Conservation (phyloP, 1,140 invertebrate species). For the Sycophaga agraensis region DNA sequence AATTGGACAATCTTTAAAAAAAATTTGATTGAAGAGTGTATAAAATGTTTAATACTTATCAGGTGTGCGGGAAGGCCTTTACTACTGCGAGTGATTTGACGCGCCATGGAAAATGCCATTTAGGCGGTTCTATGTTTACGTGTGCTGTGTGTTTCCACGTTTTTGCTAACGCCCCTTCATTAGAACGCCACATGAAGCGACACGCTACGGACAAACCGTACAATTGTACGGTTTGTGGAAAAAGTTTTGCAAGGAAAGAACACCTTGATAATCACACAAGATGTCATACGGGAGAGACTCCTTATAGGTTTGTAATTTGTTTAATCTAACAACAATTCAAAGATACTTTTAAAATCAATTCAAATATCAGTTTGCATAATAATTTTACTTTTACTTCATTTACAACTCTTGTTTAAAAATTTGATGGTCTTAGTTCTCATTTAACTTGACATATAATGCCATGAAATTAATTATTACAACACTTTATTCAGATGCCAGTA, state of each 20-base stretch:
- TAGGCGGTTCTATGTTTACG: conserved; percentile 74
- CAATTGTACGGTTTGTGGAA: conserved; percentile 79
- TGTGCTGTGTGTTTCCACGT: conserved; percentile 74
- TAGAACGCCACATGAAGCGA: conserved; percentile 76
- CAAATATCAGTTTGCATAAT: too few species aligned
- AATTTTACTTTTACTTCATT: too few species aligned
- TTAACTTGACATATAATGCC: too few species aligned
- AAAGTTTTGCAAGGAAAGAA: conserved; percentile 84
- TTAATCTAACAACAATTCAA: background rate
- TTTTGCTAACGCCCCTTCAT: conserved; percentile 69
- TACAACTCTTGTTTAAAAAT: too few species aligned
- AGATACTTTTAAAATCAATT: too few species aligned
- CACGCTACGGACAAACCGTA: conserved; percentile 81
- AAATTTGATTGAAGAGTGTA: background rate
- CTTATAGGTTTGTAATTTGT: conserved; percentile 61
- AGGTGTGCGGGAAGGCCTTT: conserved; percentile 78
- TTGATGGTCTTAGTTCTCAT: too few species aligned
- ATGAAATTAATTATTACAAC: too few species aligned
- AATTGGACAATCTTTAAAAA: too few species aligned
- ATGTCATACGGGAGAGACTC: conserved; percentile 83
- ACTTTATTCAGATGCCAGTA: conserved; percentile 57
- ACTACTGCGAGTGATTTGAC: conserved; percentile 74
- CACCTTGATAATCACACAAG: conserved; percentile 81
- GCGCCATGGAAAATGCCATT: conserved; percentile 77
- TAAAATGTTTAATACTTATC: background rate